phyloP scores from a whole-genome alignment of 1,140 invertebrate species.

The Eciton burchellii region DNA sequence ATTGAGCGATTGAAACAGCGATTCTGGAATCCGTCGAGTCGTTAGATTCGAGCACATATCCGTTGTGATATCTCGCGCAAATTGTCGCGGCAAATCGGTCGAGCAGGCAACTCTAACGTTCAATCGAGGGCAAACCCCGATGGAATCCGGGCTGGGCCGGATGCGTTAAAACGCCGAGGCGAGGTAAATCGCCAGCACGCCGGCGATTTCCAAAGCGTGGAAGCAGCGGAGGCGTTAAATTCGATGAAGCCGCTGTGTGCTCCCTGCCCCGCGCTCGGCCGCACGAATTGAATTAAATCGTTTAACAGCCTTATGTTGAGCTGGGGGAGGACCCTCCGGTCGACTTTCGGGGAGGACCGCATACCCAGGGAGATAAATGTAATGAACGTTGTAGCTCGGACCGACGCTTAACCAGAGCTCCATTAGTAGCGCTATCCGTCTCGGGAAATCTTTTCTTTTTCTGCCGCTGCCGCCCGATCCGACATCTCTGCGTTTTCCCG shows the following conservation, averaged over 20 bases:
- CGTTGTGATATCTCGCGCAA: conserved; percentile 33
- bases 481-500: neutral
- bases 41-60: conserved; percentile 24
- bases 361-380: conserved; percentile 82
- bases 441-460: conserved; percentile 64
- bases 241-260: conserved; percentile 70
- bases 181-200: conserved; percentile 66
- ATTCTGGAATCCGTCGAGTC: neutral
- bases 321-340: conserved; percentile 79
- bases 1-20: conserved; percentile 28
- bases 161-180: conserved; percentile 70
- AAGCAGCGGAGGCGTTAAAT: conserved; percentile 82
- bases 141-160: neutral
- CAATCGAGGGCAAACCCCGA: neutral
- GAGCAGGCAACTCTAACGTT: conserved; percentile 7
- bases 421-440: conserved; percentile 77
- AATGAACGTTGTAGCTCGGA: conserved; percentile 83
- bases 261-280: conserved; percentile 39
- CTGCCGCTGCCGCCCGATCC: neutral
- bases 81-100: conserved; percentile 4
- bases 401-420: conserved; percentile 77
- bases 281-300: conserved; percentile 84
- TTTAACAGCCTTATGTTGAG: conserved; percentile 84
- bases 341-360: conserved; percentile 80
- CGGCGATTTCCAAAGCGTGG: conserved; percentile 66